Evolutionary conservation across 1,140 invertebrate species (phyloP).

Genomic region (Drosophila burlai): DNA sequence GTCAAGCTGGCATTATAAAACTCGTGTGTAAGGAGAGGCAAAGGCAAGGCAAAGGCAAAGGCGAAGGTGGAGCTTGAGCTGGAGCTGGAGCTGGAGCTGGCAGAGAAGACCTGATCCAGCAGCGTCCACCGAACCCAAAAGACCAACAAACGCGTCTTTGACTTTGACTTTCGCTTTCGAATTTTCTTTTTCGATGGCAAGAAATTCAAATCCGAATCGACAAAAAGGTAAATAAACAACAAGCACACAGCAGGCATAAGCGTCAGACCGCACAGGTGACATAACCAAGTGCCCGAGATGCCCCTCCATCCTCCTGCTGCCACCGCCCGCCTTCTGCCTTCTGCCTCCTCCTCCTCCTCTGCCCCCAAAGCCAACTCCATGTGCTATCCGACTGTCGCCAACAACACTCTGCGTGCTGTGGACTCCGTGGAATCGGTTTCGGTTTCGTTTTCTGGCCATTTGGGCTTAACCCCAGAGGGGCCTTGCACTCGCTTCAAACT

Average conservation of each 20-base stretch:
- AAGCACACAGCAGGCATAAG: constrained; percentile 56
- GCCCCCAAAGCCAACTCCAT: not conserved
- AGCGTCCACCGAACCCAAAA: constrained; percentile 41
- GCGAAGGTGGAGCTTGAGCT: not conserved
- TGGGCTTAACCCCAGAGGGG: constrained; percentile 18
- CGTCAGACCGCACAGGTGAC: constrained; percentile 57
- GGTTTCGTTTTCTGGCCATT: constrained; percentile 24
- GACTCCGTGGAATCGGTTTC: constrained; percentile 21
- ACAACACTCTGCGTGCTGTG: not conserved
- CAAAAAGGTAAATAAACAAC: constrained; percentile 26
- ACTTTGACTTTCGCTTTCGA: constrained; percentile 84
- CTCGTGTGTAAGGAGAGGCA: constrained; percentile 16
- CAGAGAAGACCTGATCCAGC: constrained; percentile 36
- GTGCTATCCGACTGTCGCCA: constrained; percentile 2
- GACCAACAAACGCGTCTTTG: constrained; percentile 60
- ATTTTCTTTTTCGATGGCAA: constrained; percentile 74
- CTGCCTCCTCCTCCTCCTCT: too few species aligned
- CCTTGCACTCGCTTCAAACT: too few species aligned
- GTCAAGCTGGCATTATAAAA: constrained; percentile 59
- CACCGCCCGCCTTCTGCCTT: not conserved
- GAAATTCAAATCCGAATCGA: constrained; percentile 24
- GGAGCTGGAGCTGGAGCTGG: not conserved
- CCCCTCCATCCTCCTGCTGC: not conserved
- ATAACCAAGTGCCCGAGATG: constrained; percentile 80
- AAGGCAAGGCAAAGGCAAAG: not conserved